Evolutionary conservation across 2,888 invertebrate genomes (phyloP).

Genomic region (Lamproptera curius): DNA sequence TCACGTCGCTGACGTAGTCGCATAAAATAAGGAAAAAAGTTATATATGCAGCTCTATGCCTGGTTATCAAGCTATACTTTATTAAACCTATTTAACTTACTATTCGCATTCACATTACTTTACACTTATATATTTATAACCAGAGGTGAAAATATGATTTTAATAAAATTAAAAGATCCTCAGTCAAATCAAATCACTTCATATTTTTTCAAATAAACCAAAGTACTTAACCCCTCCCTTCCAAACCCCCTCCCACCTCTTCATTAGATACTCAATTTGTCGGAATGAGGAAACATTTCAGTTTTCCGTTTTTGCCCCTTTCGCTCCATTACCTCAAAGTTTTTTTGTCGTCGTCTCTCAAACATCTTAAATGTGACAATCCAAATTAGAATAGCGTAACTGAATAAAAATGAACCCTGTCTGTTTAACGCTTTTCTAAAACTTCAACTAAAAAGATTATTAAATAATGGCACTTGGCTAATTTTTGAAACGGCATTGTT

Average conservation of each 20-base stretch:
- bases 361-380: constrained; percentile 15
- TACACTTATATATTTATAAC: too few species aligned
- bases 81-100: too few species aligned
- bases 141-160: too few species aligned
- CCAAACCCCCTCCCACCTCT: background rate
- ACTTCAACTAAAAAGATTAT: too few species aligned
- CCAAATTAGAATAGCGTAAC: constrained; percentile 6
- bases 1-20: too few species aligned
- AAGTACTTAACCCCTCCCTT: constrained; percentile 1
- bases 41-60: too few species aligned
- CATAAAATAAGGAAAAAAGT: too few species aligned
- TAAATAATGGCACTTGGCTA: too few species aligned
- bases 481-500: too few species aligned
- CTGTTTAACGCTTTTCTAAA: background rate
- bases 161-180: background rate
- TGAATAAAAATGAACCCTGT: too few species aligned
- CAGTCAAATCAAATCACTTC: background rate
- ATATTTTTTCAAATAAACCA: constrained; percentile 1
- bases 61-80: too few species aligned
- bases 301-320: constrained; percentile 19
- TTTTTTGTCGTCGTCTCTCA: constrained; percentile 7
- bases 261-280: constrained; percentile 20
- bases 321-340: constrained; percentile 17
- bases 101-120: too few species aligned
- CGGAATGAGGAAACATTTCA: constrained; percentile 15